phyloP scores from a whole-genome alignment of 2,113 vertebrate species.

The Sceloporus tristichus region DNA sequence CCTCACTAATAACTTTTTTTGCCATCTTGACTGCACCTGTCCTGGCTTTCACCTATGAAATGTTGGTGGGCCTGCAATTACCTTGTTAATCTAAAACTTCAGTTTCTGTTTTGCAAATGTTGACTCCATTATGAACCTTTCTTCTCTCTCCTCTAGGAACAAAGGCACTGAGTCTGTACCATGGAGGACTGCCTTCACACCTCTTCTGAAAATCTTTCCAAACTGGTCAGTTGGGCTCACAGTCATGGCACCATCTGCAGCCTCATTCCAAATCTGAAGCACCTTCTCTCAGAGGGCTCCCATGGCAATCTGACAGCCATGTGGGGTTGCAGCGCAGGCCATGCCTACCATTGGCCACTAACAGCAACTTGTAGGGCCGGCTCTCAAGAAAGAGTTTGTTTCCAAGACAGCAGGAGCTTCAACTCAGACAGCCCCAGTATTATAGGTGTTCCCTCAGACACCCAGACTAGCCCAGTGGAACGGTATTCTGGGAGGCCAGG shows the following conservation, averaged over 20 bases:
- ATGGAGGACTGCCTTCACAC: constrained; percentile 93
- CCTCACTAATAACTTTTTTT: too few species aligned
- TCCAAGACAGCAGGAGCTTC: constrained; percentile 86
- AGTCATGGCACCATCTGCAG: constrained; percentile 94
- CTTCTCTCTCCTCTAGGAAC: constrained; percentile 63
- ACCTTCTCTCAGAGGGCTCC: constrained; percentile 84
- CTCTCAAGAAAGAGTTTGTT: constrained; percentile 85
- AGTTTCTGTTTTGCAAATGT: background rate
- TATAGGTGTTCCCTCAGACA: constrained; percentile 80
- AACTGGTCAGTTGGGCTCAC: constrained; percentile 94
- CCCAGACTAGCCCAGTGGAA: constrained; percentile 82
- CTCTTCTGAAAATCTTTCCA: constrained; percentile 89
- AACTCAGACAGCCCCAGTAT: constrained; percentile 86
- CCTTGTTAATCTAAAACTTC: too few species aligned
- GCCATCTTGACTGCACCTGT: too few species aligned
- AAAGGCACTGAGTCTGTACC: constrained; percentile 66
- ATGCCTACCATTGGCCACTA: constrained; percentile 92
- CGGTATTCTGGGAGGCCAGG: constrained; percentile 79
- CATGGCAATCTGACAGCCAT: constrained; percentile 86
- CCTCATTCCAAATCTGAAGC: constrained; percentile 91
- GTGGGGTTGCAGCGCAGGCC: constrained; percentile 90
- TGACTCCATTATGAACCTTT: constrained; percentile 22
- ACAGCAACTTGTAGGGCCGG: constrained; percentile 84
- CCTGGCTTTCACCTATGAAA: too few species aligned
- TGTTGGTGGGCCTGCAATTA: too few species aligned